Percentiles rank a stretch among this genome's conserved stretches.
phyloP scores from a whole-genome alignment of 2,888 invertebrate genomes.

The Seira musarum region DNA sequence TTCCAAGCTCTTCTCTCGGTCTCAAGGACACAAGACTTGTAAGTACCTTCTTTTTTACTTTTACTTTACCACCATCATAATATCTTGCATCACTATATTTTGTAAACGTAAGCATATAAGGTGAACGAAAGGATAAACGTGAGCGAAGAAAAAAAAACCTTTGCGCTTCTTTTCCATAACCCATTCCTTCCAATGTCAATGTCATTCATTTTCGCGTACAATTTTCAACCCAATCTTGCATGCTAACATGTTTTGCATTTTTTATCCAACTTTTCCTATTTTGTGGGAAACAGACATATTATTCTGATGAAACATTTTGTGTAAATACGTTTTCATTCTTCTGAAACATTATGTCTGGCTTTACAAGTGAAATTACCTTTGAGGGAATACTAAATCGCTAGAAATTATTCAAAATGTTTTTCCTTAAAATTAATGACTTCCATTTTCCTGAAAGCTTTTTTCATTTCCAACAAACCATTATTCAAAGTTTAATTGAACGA shows the following conservation, averaged over 20 bases:
- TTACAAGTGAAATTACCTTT: too few relatives aligned
- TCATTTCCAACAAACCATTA: too few relatives aligned
- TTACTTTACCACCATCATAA: background rate
- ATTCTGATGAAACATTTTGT: too few relatives aligned
- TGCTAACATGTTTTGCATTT: background rate
- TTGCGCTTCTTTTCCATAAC: background rate
- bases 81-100: background rate
- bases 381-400: too few relatives aligned
- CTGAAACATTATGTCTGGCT: too few relatives aligned
- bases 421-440: too few relatives aligned
- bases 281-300: background rate
- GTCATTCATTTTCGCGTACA: slow-evolving; percentile 23
- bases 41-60: slow-evolving; percentile 34
- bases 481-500: too few relatives aligned
- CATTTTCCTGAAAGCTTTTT: too few relatives aligned
- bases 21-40: slow-evolving; percentile 50
- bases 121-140: slow-evolving; percentile 38
- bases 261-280: background rate
- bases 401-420: too few relatives aligned
- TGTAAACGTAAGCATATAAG: slow-evolving; percentile 8
- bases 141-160: background rate
- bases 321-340: too few relatives aligned
- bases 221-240: background rate
- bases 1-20: slow-evolving; percentile 18
- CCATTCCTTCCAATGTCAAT: slow-evolving; percentile 5